These are phyloP conservation scores for Calycopis cecrops DNA, from an alignment of 1,140 invertebrate genomes.

Conservation along the genomic window DNA sequence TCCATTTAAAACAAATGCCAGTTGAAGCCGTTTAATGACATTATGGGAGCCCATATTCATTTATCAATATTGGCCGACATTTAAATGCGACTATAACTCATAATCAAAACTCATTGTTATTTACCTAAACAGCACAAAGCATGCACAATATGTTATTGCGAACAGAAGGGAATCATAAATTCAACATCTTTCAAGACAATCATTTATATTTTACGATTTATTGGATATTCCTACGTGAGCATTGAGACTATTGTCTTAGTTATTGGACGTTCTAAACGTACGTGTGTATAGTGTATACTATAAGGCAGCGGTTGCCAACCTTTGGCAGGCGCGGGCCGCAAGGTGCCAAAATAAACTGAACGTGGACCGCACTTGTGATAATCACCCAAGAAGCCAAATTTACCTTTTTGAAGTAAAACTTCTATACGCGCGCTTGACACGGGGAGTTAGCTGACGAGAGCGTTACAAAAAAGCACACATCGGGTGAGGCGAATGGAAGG, in stretches of 20 bases:
- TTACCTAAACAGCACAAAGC: conserved; percentile 9
- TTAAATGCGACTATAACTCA: conserved; percentile 3
- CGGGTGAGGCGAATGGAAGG: no score
- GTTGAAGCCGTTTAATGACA: not conserved
- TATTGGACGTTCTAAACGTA: not conserved
- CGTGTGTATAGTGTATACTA: no score
- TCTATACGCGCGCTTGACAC: no score
- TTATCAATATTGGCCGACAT: conserved; percentile 2
- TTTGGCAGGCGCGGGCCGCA: no score
- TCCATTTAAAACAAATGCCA: not conserved
- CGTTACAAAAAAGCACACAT: no score
- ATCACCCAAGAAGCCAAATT: no score
- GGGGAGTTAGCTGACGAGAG: no score
- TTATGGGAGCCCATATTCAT: not conserved
- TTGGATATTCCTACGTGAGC: conserved; percentile 7
- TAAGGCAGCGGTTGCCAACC: no score
- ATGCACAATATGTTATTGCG: conserved; percentile 7
- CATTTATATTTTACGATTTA: conserved; percentile 11
- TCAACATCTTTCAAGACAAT: conserved; percentile 3
- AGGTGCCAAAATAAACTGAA: no score
- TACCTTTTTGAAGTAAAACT: no score
- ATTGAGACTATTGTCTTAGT: not conserved
- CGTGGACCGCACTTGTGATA: no score
- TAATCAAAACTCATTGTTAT: not conserved
- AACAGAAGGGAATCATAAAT: conserved; percentile 7